Percentiles rank a stretch among this genome's conserved stretches.
phyloP scores from a whole-genome alignment of 2,888 invertebrate genomes.

The Palloptera scutellata region DNA sequence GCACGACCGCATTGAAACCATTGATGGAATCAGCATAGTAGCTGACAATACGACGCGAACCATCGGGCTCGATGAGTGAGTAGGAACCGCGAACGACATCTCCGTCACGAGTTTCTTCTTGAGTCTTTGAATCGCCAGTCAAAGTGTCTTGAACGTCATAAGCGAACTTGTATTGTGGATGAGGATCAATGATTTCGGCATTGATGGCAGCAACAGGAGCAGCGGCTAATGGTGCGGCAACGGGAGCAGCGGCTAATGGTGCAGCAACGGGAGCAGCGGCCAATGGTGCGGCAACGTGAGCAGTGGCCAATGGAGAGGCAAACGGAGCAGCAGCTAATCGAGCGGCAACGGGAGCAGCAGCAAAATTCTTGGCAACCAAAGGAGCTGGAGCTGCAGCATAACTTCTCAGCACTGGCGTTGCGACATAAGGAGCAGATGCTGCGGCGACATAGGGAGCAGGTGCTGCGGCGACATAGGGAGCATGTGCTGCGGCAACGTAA shows the following conservation, averaged over 20 bases:
- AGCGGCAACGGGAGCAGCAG: conserved; percentile 35
- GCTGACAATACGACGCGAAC: conserved; percentile 65
- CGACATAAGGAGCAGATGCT: conserved; percentile 45
- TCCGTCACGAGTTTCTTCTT: conserved; percentile 65
- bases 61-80: conserved; percentile 66
- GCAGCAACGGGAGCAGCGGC: conserved; percentile 45
- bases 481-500: conserved; percentile 43
- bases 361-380: conserved; percentile 45
- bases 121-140: conserved; percentile 66
- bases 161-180: conserved; percentile 65
- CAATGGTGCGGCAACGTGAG: conserved; percentile 43
- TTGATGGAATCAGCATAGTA: conserved; percentile 66
- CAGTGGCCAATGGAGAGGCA: conserved; percentile 43
- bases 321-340: conserved; percentile 43
- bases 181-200: conserved; percentile 63
- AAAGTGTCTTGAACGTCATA: conserved; percentile 66
- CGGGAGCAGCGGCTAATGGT: conserved; percentile 42
- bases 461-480: conserved; percentile 42
- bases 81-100: conserved; percentile 66
- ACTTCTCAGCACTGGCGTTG: conserved; percentile 38
- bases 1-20: conserved; percentile 66
- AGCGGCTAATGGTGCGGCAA: conserved; percentile 41
- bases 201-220: conserved; percentile 46
- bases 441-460: conserved; percentile 44
- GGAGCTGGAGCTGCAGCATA: conserved; percentile 47